Conservation (phyloP, 1,140 invertebrate species). For the Pseudachorutes palmiensis region DNA sequence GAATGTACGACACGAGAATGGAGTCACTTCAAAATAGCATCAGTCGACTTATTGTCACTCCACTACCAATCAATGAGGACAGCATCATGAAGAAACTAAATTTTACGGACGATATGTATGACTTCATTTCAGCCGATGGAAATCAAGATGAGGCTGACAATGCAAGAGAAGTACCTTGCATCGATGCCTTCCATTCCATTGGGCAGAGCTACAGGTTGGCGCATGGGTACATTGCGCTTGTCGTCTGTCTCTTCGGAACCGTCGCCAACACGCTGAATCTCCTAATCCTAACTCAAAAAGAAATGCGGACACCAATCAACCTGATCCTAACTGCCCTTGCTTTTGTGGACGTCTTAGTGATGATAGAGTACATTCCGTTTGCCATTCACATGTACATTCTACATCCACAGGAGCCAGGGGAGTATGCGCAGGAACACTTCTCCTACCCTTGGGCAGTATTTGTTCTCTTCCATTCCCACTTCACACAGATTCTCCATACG, state of each 20-base stretch:
- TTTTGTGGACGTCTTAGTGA: conserved; percentile 80
- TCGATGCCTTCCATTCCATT: conserved; percentile 5
- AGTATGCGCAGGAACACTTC: conserved; percentile 48
- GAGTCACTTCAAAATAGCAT: too few species aligned
- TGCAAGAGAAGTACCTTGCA: not conserved
- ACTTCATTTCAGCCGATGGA: not conserved
- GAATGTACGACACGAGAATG: too few species aligned
- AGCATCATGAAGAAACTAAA: not conserved
- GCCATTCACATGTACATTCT: conserved; percentile 68
- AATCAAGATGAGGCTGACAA: not conserved
- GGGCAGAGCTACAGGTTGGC: conserved; percentile 43
- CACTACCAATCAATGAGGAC: not conserved
- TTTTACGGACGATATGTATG: conserved; percentile 1
- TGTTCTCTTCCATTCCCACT: conserved; percentile 73
- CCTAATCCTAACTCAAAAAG: conserved; percentile 70
- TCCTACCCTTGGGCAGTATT: conserved; percentile 72
- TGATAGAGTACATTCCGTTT: conserved; percentile 88
- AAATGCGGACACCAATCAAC: conserved; percentile 87
- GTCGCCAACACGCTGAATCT: conserved; percentile 85
- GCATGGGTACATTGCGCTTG: conserved; percentile 60
- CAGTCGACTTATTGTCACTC: too few species aligned
- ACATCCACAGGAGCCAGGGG: too few species aligned
- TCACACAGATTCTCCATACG: conserved; percentile 44
- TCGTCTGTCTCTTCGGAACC: conserved; percentile 77
- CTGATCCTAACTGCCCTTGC: conserved; percentile 81